phyloP scores from a whole-genome alignment of 2,797 vertebrate genomes.

The Kryptopterus vitreolus region DNA sequence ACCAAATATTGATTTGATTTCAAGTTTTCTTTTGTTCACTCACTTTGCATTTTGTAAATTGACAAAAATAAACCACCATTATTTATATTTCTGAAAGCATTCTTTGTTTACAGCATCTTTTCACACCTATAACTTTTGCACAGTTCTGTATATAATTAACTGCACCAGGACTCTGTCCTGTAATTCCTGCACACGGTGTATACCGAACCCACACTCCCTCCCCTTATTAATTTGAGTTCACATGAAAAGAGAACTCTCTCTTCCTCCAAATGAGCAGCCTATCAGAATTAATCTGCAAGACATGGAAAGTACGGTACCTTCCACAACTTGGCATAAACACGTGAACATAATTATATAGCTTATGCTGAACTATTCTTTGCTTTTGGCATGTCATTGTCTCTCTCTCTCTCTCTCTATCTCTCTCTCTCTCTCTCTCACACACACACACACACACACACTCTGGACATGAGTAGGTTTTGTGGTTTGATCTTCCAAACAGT shows the following conservation, averaged over 20 bases:
- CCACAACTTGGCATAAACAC: conserved; percentile 65
- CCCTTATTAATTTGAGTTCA: conserved; percentile 23
- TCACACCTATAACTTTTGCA: no score
- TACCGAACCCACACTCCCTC: background rate
- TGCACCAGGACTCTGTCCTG: background rate
- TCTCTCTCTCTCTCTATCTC: background rate
- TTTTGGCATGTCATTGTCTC: conserved; percentile 34
- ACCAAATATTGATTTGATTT: no score
- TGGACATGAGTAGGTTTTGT: background rate
- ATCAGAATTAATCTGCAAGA: conserved; percentile 58
- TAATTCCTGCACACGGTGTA: background rate
- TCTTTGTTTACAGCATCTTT: no score
- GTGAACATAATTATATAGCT: conserved; percentile 67
- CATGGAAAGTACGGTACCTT: conserved; percentile 73
- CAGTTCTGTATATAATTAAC: background rate
- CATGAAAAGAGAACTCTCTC: conserved; percentile 42
- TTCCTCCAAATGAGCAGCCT: conserved; percentile 47
- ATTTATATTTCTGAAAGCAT: no score
- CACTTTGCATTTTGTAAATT: no score
- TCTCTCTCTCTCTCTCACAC: conserved; percentile 19
- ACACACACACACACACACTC: conserved; percentile 1
- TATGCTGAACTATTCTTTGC: conserved; percentile 40
- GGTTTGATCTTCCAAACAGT: background rate
- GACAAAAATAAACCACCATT: no score
- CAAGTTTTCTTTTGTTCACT: no score